Evolutionary conservation across 2,888 invertebrate species (phyloP), one percentile per base, ranked within the genome.

Genomic region (Dorcus parallelipipedus): DNA sequence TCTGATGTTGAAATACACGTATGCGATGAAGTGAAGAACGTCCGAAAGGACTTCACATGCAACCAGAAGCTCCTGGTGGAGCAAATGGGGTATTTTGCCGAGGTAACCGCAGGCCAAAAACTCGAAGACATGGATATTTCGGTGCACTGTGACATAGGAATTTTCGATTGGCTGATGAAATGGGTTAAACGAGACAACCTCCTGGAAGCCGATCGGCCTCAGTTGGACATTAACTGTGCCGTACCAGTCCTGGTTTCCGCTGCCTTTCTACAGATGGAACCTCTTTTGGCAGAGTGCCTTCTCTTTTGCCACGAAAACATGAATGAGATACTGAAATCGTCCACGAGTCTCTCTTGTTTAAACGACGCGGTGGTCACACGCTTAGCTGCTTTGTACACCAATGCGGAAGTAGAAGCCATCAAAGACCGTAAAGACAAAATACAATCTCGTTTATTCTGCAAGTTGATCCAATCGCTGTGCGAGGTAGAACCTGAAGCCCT

Each of bases 71-170:
- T 96, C 52, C 81, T 97, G 10, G 86, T 95, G 0, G 86, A 88
- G 54, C 94, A 96, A 80, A 97, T 97, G 95, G 93, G 93, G 9
- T 97, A 97, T 74, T 97, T 97, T 78, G 93, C 93, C 8, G 91
- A 93, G 72, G 91, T 94, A 3, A 92, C 92, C 0, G 86, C 88
- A 10, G 92, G 86, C 0, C 92, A 93, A 73, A 83, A 87, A 57
- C 77, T 93, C 6, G 90, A 91, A 72, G 95, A 96, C 71, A 94
- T 96, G 86, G 96, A 97, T 72, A 97, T 97, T 66, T 95, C 95
- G 0, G 97, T 97, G 0, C 97, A 97, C 75, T 97, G 97, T 75
- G 97, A 97, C 78, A 90, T 97, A 57, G 85, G 91, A 75, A 95
- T 97, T 61, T 97, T 97, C 77, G 96, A 96, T 70, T 97, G 96